These are phyloP conservation scores for Melanotaenia nigrans DNA, from an alignment of 2,797 vertebrate species.

Conservation along the genomic window DNA sequence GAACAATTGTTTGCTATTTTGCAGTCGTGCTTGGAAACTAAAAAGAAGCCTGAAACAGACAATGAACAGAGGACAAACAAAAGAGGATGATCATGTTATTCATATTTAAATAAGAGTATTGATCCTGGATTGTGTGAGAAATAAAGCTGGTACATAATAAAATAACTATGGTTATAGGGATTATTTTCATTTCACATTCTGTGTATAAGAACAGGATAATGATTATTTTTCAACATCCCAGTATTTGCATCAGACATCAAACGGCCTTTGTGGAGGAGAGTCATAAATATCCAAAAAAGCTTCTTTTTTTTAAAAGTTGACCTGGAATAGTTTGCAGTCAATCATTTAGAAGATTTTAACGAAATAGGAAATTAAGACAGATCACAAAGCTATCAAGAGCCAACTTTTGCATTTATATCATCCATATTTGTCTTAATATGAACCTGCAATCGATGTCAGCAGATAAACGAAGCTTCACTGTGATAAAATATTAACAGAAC, in stretches of 20 bases:
- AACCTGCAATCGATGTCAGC: slow-evolving; percentile 12
- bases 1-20: slow-evolving; percentile 15
- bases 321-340: slow-evolving; percentile 19
- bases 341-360: slow-evolving; percentile 1
- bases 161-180: too few species aligned
- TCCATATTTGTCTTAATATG: neutral
- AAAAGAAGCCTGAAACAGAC: slow-evolving; percentile 12
- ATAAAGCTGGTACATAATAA: neutral
- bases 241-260: slow-evolving; percentile 46
- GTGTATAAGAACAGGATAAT: slow-evolving; percentile 9
- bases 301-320: neutral
- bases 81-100: neutral
- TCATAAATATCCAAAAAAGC: neutral
- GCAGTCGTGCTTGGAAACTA: slow-evolving; percentile 21
- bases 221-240: slow-evolving; percentile 7
- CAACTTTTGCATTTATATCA: neutral
- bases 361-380: neutral
- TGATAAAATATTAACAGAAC: neutral
- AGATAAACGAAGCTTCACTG: neutral
- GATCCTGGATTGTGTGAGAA: slow-evolving; percentile 1
- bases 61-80: slow-evolving; percentile 6
- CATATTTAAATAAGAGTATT: neutral
- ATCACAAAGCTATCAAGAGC: neutral
- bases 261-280: neutral
- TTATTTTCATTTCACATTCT: neutral